These are phyloP conservation scores for Gulo gulo DNA, from an alignment of 2,113 vertebrate species.

Conservation along the genomic window DNA sequence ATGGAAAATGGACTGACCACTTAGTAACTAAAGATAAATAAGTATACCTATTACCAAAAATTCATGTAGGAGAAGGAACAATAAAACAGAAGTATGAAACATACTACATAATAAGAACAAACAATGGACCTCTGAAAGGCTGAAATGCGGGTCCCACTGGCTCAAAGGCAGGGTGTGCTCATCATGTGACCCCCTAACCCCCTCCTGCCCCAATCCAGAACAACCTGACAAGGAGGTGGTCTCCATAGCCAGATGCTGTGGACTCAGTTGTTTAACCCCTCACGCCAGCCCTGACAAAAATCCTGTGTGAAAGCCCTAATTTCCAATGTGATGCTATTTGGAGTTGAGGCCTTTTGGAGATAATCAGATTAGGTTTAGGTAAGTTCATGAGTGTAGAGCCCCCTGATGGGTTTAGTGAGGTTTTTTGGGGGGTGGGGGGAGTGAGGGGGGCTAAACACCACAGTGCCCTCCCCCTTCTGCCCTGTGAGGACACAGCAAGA, in stretches of 20 bases:
- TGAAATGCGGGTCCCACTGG: not conserved
- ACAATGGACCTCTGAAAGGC: too few relatives aligned
- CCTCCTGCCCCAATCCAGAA: not conserved
- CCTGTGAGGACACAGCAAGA: not conserved
- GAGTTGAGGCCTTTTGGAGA: not conserved
- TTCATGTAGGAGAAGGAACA: not conserved
- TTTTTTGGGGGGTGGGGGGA: too few relatives aligned
- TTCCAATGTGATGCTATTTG: not conserved
- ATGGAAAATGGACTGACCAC: not conserved
- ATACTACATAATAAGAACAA: not conserved
- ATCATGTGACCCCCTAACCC: not conserved
- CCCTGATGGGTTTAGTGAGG: not conserved
- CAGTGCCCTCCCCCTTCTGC: not conserved
- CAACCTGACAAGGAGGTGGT: not conserved
- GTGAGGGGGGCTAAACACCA: too few relatives aligned
- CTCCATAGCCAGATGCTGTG: not conserved
- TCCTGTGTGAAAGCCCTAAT: not conserved
- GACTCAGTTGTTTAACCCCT: not conserved
- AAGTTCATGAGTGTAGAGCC: accelerated
- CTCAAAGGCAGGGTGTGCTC: not conserved
- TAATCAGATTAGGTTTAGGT: not conserved
- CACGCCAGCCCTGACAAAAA: not conserved
- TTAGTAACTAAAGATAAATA: not conserved
- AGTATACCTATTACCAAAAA: not conserved
- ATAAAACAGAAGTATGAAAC: not conserved